Percentiles rank a stretch among this genome's conserved stretches.
Conservation (phyloP, 2,888 invertebrate species). For the Electrophaes corylata region DNA sequence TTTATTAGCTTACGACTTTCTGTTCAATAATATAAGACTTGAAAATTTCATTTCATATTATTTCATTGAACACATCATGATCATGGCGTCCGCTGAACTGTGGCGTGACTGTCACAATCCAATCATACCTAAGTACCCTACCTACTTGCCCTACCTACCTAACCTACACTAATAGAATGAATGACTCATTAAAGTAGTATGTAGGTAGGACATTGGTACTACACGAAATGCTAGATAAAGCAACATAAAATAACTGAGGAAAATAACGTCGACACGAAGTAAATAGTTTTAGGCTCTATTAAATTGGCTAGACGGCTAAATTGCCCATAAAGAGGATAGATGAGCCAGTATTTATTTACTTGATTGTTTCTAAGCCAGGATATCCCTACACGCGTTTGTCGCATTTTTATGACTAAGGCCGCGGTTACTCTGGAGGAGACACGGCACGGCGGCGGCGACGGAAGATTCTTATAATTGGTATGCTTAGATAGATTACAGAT, state of each 20-base stretch:
- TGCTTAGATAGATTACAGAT: too few species aligned
- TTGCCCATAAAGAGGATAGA: slow-evolving; percentile 41
- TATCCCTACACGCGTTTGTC: not conserved
- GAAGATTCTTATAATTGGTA: too few species aligned
- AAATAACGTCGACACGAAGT: slow-evolving; percentile 9
- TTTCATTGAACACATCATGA: not conserved
- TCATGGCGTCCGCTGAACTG: not conserved
- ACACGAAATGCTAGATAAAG: not conserved
- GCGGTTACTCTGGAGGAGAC: too few species aligned
- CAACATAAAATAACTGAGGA: not conserved
- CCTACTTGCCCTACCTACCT: too few species aligned
- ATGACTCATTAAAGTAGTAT: too few species aligned
- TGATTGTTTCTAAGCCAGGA: not conserved
- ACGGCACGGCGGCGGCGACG: too few species aligned
- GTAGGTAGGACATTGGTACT: not conserved
- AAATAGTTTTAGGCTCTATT: slow-evolving; percentile 30
- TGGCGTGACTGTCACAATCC: not conserved
- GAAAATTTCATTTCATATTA: too few species aligned
- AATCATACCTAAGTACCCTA: not conserved
- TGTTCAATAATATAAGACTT: not conserved
- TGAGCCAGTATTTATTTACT: slow-evolving; percentile 27
- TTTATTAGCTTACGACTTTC: not conserved
- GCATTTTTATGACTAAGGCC: too few species aligned
- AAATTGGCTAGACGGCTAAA: slow-evolving; percentile 36
- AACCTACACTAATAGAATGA: too few species aligned